Percentiles rank a stretch among this genome's conserved stretches.
Conservation (phyloP, 2,888 invertebrate genomes). For the Cephus runcator region DNA sequence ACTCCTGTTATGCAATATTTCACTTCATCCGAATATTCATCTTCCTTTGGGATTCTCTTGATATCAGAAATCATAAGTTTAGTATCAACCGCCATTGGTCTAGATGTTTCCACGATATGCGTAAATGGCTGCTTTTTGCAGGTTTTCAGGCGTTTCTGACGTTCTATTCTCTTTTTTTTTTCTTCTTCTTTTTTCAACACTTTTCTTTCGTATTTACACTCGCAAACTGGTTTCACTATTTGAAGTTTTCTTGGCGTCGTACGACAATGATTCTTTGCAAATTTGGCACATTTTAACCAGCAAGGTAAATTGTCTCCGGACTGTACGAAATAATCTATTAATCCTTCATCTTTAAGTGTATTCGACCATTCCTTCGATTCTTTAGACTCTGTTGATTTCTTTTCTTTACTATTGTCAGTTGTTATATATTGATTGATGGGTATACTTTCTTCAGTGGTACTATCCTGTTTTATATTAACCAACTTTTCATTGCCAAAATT, state of each 20-base stretch:
- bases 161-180: slow-evolving; percentile 35
- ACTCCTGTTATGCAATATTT: slow-evolving; percentile 43
- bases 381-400: slow-evolving; percentile 17
- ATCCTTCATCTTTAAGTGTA: slow-evolving; percentile 35
- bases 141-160: slow-evolving; percentile 37
- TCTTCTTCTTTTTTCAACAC: slow-evolving; percentile 47
- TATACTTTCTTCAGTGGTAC: not conserved
- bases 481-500: slow-evolving; percentile 21
- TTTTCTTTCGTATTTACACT: slow-evolving; percentile 54
- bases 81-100: slow-evolving; percentile 39
- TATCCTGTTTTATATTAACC: slow-evolving; percentile 18
- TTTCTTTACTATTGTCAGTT: not conserved
- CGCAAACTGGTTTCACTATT: slow-evolving; percentile 51
- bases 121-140: slow-evolving; percentile 37
- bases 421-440: too few species aligned
- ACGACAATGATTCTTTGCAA: slow-evolving; percentile 20
- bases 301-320: slow-evolving; percentile 38
- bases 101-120: slow-evolving; percentile 34
- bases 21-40: slow-evolving; percentile 32
- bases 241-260: slow-evolving; percentile 27
- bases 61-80: slow-evolving; percentile 44
- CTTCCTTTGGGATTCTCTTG: slow-evolving; percentile 29
- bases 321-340: slow-evolving; percentile 43
- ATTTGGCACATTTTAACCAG: slow-evolving; percentile 40
- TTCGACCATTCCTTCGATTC: slow-evolving; percentile 5